Percentiles rank a stretch among this genome's conserved stretches.
phyloP scores from a whole-genome alignment of 2,113 vertebrate species.

The Poeciliopsis turrubarensis region DNA sequence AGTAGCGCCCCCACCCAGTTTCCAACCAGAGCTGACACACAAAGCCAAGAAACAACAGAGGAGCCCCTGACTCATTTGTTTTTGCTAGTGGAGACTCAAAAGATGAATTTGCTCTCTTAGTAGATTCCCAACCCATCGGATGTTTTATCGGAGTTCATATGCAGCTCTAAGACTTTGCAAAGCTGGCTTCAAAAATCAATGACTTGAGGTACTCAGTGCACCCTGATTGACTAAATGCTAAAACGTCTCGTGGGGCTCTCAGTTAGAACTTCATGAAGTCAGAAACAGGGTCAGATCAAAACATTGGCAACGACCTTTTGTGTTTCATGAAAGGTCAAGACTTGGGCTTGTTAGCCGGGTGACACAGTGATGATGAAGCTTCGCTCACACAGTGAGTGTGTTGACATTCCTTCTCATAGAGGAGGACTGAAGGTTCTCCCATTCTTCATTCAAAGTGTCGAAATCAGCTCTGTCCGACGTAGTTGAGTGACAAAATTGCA shows the following conservation, averaged over 20 bases:
- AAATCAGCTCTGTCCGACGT: no score
- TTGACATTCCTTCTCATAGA: neutral
- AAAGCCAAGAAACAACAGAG: slow-evolving; percentile 27
- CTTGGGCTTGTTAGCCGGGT: neutral
- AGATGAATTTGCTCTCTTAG: slow-evolving; percentile 20
- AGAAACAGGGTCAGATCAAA: neutral
- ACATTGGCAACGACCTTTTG: slow-evolving; percentile 25
- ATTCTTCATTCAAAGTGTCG: no score
- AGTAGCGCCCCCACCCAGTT: slow-evolving; percentile 32
- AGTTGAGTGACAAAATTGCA: no score
- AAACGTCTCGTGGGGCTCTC: neutral
- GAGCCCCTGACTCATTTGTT: slow-evolving; percentile 2
- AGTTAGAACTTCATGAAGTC: neutral
- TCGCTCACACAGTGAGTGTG: neutral
- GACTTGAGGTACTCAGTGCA: neutral
- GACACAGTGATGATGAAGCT: no score
- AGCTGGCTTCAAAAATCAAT: neutral
- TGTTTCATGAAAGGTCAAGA: slow-evolving; percentile 14
- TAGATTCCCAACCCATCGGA: slow-evolving; percentile 31
- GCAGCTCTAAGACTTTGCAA: neutral
- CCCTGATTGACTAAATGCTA: neutral
- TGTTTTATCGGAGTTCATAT: neutral
- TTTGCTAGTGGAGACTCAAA: slow-evolving; percentile 14
- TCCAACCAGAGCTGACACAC: slow-evolving; percentile 26
- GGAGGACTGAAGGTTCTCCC: neutral